A percentile compares a stretch with the other conserved stretches of the same genome.
Conservation (phyloP, 2,113 vertebrate species). For the Campylorhamphus procurvoides region DNA sequence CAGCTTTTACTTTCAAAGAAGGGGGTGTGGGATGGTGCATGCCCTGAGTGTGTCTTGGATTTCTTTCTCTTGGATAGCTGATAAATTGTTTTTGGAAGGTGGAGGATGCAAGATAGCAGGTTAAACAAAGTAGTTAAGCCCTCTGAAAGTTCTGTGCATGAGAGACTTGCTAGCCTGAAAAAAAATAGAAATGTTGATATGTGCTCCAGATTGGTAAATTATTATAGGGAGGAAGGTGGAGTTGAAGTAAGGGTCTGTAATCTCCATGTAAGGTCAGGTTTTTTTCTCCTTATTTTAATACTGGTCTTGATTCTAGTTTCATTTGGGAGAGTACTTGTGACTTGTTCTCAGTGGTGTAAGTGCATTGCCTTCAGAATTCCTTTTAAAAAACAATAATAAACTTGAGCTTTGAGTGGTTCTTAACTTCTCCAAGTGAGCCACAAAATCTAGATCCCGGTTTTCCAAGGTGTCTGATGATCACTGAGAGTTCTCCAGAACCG, state of each 20-base stretch:
- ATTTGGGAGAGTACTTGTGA: not conserved
- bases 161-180: not conserved
- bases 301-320: not conserved
- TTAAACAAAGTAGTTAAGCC: not conserved
- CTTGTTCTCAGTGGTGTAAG: not conserved
- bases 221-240: not conserved
- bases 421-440: not conserved
- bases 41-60: not conserved
- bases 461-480: not conserved
- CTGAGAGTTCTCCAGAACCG: not conserved
- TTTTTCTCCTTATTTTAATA: not conserved
- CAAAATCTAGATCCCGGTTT: not conserved
- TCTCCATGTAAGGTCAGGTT: not conserved
- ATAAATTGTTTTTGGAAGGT: not conserved
- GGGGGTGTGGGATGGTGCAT: not conserved
- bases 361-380: not conserved
- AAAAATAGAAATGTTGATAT: not conserved
- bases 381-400: not conserved
- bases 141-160: not conserved
- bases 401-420: not conserved
- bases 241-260: not conserved
- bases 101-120: not conserved
- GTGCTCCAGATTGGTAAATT: not conserved
- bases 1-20: not conserved
- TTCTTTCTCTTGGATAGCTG: not conserved